A percentile compares a stretch with the other conserved stretches of the same genome.
phyloP scores from a whole-genome alignment of 2,888 invertebrate genomes.

The Chloroclystis v-ata region DNA sequence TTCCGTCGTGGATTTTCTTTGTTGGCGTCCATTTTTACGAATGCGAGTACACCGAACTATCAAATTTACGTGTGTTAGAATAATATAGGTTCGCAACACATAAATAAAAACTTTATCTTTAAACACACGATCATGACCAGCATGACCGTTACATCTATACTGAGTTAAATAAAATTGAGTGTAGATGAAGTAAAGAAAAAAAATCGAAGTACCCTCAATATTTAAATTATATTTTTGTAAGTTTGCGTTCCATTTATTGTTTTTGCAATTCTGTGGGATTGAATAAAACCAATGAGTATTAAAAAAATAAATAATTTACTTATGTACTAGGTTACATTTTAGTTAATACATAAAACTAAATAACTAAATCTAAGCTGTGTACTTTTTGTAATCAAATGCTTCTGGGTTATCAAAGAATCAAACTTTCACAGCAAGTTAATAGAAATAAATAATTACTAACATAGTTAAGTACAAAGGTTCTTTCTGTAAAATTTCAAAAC shows the following conservation, averaged over 20 bases:
- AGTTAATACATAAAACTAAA: conserved; percentile 57
- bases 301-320: conserved; percentile 62
- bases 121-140: conserved; percentile 46
- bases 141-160: conserved; percentile 38
- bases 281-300: no score
- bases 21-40: conserved; percentile 37
- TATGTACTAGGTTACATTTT: conserved; percentile 49
- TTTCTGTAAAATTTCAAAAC: conserved; percentile 18
- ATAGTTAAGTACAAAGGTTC: conserved; percentile 26
- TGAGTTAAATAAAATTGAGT: background rate
- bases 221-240: no score
- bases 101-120: no score
- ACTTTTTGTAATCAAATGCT: conserved; percentile 78
- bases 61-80: no score
- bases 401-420: conserved; percentile 59
- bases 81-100: no score
- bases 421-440: conserved; percentile 41
- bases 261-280: no score
- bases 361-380: conserved; percentile 60
- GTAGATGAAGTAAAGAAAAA: background rate
- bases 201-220: conserved; percentile 31
- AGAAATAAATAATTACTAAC: conserved; percentile 10
- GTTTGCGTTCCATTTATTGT: no score
- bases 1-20: conserved; percentile 49
- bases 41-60: no score